Conservation (phyloP, 1,140 invertebrate genomes). For the Oppia nitens region DNA sequence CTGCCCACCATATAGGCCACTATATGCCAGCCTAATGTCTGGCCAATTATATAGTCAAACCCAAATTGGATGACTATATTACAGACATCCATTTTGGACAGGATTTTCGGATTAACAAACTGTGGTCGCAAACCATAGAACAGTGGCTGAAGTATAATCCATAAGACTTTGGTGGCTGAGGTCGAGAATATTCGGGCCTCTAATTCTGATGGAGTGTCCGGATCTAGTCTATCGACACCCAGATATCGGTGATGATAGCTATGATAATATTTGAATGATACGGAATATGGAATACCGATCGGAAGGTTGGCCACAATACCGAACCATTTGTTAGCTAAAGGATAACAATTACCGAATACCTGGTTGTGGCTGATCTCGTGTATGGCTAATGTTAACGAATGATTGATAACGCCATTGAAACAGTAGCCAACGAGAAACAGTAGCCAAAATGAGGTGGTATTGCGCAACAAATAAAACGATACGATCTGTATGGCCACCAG, state of each 20-base stretch:
- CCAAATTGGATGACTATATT: slow-evolving; percentile 72
- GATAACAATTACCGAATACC: slow-evolving; percentile 77
- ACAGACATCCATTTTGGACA: slow-evolving; percentile 57
- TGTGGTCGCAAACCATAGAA: slow-evolving; percentile 89
- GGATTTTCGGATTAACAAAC: slow-evolving; percentile 70
- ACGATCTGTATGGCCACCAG: slow-evolving; percentile 69
- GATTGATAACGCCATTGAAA: slow-evolving; percentile 91
- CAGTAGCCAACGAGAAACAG: slow-evolving; percentile 64
- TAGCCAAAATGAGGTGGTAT: slow-evolving; percentile 62
- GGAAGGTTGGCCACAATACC: slow-evolving; percentile 96
- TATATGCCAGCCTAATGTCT: slow-evolving; percentile 57
- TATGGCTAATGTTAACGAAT: slow-evolving; percentile 86
- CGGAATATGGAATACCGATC: slow-evolving; percentile 80
- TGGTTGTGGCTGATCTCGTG: slow-evolving; percentile 96
- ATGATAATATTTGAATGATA: slow-evolving; percentile 97
- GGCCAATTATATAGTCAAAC: slow-evolving; percentile 60
- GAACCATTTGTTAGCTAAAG: slow-evolving; percentile 63
- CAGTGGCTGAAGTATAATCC: slow-evolving; percentile 86
- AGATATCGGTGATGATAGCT: slow-evolving; percentile 72
- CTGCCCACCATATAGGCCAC: slow-evolving; percentile 70
- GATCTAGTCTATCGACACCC: slow-evolving; percentile 84
- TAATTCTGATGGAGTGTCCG: slow-evolving; percentile 79
- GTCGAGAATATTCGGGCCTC: slow-evolving; percentile 86
- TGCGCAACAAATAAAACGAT: slow-evolving; percentile 56
- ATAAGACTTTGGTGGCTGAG: slow-evolving; percentile 78